These are phyloP conservation scores for Ciconia stormi DNA, from an alignment of 2,113 vertebrate species.

Conservation along the genomic window DNA sequence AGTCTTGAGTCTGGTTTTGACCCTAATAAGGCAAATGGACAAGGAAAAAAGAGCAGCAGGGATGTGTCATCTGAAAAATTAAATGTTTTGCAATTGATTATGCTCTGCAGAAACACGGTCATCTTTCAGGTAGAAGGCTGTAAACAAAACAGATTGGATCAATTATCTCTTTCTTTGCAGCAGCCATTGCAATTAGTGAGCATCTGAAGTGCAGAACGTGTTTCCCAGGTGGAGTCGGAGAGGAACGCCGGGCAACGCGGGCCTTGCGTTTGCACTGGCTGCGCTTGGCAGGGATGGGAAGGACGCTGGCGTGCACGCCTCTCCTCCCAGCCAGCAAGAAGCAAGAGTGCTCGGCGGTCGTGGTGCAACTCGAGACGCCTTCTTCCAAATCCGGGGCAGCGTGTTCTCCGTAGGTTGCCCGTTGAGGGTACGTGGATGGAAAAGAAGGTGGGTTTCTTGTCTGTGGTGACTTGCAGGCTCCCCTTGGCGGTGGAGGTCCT, in stretches of 20 bases:
- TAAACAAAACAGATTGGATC: conserved; percentile 69
- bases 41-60: conserved; percentile 37
- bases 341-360: fast-evolving
- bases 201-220: neutral
- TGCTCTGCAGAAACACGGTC: conserved; percentile 41
- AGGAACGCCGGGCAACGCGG: fast-evolving
- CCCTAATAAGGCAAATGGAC: neutral
- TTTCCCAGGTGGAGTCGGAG: neutral
- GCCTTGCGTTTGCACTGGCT: fast-evolving
- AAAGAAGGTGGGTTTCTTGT: fast-evolving
- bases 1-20: conserved; percentile 7
- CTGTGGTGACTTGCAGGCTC: fast-evolving
- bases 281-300: fast-evolving
- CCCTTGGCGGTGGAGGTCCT: fast-evolving
- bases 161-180: conserved; percentile 38
- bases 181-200: neutral
- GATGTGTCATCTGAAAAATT: conserved; percentile 38
- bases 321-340: neutral
- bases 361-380: fast-evolving
- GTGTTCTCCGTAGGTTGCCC: fast-evolving
- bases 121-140: conserved; percentile 47
- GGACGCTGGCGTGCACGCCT: fast-evolving
- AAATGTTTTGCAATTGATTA: conserved; percentile 56
- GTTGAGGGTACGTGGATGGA: fast-evolving
- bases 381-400: fast-evolving